Conservation (phyloP, 2,797 vertebrate genomes). For the Nannoperca australis region DNA sequence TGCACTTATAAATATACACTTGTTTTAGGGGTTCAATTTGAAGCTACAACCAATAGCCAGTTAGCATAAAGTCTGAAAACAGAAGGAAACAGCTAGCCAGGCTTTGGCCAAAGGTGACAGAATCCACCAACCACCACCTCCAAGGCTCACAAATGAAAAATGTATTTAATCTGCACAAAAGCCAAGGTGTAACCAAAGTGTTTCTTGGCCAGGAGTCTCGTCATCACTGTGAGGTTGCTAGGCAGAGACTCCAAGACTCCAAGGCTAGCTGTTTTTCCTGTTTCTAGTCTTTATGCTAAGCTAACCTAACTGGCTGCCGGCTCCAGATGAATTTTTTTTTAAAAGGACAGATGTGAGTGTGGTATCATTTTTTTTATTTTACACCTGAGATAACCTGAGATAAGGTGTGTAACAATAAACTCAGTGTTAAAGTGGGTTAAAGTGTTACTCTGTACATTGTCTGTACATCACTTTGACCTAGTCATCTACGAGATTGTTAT, state of each 20-base stretch:
- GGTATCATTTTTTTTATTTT: too few relatives aligned
- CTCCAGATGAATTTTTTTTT: too few relatives aligned
- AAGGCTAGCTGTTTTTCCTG: neutral
- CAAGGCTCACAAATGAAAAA: neutral
- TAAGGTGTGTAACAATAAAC: neutral
- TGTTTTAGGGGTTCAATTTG: neutral
- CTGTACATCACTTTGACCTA: slow-evolving; percentile 29
- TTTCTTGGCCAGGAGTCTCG: neutral
- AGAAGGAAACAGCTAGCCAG: neutral
- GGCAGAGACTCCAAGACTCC: neutral
- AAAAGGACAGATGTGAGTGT: too few relatives aligned
- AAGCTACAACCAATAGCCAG: neutral
- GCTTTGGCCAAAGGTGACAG: neutral
- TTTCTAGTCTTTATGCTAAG: neutral
- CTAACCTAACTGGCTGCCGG: neutral
- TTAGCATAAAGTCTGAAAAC: neutral
- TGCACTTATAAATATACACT: too few relatives aligned
- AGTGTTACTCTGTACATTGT: neutral
- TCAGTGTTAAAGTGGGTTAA: neutral
- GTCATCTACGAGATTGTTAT: slow-evolving; percentile 1
- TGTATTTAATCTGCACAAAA: neutral
- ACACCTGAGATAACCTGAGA: too few relatives aligned
- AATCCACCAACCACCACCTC: neutral
- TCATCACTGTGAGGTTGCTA: neutral
- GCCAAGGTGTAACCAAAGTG: neutral